phyloP scores from a whole-genome alignment of 1,140 invertebrate species.

The fruit fly (Drosophila melanogaster) region Release_6_plus_ISO1_MT NT_037436.4:5619501-5620000 shows the following conservation, averaged over 20 bases:
- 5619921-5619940: constrained; percentile 35
- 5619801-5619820: constrained; percentile 54
- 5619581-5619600: constrained; percentile 38
- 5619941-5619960: constrained; percentile 41
- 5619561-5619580: constrained; percentile 39
- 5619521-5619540: constrained; percentile 80
- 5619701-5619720: constrained; percentile 77
- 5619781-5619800: constrained; percentile 82
- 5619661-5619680: constrained; percentile 65
- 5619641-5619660: constrained; percentile 79
- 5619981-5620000: constrained; percentile 42
- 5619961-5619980: constrained; percentile 19
- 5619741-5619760: constrained; percentile 75
- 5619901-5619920: constrained; percentile 43
- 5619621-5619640: constrained; percentile 66
- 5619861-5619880: constrained; percentile 33
- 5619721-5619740: constrained; percentile 73
- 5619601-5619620: constrained; percentile 23
- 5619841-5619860: constrained; percentile 3
- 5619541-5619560: constrained; percentile 77
- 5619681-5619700: constrained; percentile 54
- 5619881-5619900: constrained; percentile 43
- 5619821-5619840: constrained; percentile 30
- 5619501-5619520: constrained; percentile 73
- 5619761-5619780: constrained; percentile 56